A percentile compares a stretch with the other conserved stretches of the same genome.
phyloP scores from a whole-genome alignment of 2,797 vertebrate genomes.

The Gallinago nigripennis region DNA sequence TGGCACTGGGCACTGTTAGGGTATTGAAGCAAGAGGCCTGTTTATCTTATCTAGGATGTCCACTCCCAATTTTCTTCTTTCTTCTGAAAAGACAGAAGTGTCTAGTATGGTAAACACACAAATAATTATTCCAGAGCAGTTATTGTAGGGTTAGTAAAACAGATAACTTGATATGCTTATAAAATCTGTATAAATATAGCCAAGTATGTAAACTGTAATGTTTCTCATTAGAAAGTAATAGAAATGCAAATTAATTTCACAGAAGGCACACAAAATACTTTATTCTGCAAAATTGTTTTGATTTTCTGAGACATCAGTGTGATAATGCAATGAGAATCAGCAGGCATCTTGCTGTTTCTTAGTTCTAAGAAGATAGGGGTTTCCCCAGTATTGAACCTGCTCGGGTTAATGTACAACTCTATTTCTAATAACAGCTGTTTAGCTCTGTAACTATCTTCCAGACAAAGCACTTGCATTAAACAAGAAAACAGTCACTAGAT shows the following conservation, averaged over 20 bases:
- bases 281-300: slow-evolving; percentile 8
- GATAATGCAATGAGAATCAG: neutral
- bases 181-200: neutral
- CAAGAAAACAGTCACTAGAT: neutral
- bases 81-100: neutral
- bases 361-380: neutral
- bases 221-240: slow-evolving; percentile 44
- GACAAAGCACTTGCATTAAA: neutral
- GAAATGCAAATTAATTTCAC: slow-evolving; percentile 39
- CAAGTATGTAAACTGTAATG: neutral
- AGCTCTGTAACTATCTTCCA: neutral
- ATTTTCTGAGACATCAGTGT: neutral
- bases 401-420: neutral
- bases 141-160: neutral
- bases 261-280: neutral
- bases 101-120: neutral
- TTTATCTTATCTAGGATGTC: neutral
- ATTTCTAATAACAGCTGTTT: neutral
- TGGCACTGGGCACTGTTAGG: neutral
- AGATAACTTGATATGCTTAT: neutral
- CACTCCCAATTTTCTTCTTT: neutral
- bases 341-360: neutral
- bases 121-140: slow-evolving; percentile 8
- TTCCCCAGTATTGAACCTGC: neutral
- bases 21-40: neutral